Evolutionary conservation across 92 coral and sea anemone species (phyloP).

Genomic region (Porites lobata): DNA sequence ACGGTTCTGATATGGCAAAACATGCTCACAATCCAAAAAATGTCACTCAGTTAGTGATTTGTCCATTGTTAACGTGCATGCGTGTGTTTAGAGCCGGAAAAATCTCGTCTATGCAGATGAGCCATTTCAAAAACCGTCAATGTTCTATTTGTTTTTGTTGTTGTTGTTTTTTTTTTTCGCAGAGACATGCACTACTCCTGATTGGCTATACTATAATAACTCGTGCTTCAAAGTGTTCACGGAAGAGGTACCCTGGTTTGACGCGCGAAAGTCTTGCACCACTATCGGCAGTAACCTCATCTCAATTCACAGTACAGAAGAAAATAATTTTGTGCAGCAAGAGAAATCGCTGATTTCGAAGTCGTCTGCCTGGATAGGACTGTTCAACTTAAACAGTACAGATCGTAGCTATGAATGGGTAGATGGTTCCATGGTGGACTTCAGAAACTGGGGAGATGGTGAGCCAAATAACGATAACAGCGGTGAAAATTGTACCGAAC

Average conservation of each 20-base stretch:
- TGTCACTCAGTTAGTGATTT: too few species aligned
- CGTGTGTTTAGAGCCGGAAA: too few species aligned
- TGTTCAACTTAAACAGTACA: neutral
- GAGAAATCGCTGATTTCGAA: neutral
- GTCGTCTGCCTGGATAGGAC: slow-evolving; percentile 4
- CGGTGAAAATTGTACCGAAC: neutral
- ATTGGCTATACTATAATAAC: neutral
- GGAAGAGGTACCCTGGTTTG: slow-evolving; percentile 1
- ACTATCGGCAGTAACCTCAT: neutral
- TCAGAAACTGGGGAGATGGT: neutral
- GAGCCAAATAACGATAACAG: slow-evolving; percentile 5
- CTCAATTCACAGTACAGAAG: neutral
- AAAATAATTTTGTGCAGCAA: neutral
- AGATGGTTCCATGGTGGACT: neutral
- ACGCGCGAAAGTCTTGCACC: slow-evolving; percentile 1
- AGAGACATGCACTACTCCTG: slow-evolving; percentile 4
- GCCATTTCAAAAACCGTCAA: neutral
- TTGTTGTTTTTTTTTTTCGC: neutral
- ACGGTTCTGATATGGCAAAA: too few species aligned
- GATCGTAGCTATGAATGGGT: slow-evolving; percentile 8
- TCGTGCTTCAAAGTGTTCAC: slow-evolving; percentile 17
- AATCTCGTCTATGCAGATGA: too few species aligned
- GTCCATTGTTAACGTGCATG: too few species aligned
- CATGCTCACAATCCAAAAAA: too few species aligned
- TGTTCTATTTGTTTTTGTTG: too few species aligned